Base-by-base conservation (phyloP, 2,797 vertebrate genomes). In the Menidia menidia region DNA sequence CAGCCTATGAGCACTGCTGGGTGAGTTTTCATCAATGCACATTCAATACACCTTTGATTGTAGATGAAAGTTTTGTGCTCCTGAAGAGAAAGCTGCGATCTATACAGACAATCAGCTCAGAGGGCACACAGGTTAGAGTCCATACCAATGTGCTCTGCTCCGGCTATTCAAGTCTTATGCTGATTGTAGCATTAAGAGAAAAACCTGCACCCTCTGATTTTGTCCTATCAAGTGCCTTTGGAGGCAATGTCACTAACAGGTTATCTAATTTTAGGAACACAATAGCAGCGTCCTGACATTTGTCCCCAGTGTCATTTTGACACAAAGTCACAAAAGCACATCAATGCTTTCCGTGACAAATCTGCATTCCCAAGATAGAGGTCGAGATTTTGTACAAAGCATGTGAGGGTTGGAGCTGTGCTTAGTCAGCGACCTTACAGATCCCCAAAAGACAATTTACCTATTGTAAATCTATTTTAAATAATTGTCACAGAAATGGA, bases 41-140 rank as follows among this genome's bases (percentile, higher is more conserved):
- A 83, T 92, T 95, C 94, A 89, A 94, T 94, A 89, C 75, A 43
- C 77, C 86, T 89, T 89, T 92, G 91, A 92, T 90, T 89, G 91
- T 90, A 87, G 85, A 87, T 79, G 79, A 91, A 85, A 90, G 90
- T 90, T 93, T 88, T 91, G 87, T 88, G 91, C 79, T 86, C 64
- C 69, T 84, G 80, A 88, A 81, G 79, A 89, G 82, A 87, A 72
- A 88, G 77, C 75, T 67, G 57, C 52, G 74, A 93, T 93, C 92
- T 89, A 93, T 92, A 88, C 53, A 87, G 85, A 89, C 89, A 92
- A 90, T 93, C 86, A 88, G 80, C 78, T 81, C 85, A 88, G 87
- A 90, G 88, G 91, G 89, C 84, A 81, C 82, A 82, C 60, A 2
- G 80, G 82, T 84, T 82, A 68, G 58, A 73, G 77, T 74, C 54